Evolutionary conservation across 2,888 invertebrate genomes (phyloP).

Genomic region (Eumerus sabulonum): DNA sequence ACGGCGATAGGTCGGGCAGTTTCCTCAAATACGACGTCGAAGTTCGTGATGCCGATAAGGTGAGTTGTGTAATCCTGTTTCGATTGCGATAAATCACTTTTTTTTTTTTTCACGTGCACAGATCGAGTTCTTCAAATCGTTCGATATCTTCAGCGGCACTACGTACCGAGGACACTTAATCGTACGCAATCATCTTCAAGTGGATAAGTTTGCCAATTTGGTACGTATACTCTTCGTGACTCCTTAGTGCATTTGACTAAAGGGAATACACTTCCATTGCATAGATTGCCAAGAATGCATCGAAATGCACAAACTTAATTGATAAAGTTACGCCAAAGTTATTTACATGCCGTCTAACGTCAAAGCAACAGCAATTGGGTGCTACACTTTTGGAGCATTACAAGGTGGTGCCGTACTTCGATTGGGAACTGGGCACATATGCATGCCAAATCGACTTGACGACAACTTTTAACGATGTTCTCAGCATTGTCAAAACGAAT

Average conservation of each 20-base stretch:
- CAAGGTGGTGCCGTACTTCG: constrained; percentile 75
- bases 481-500: constrained; percentile 75
- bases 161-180: constrained; percentile 76
- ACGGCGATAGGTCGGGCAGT: constrained; percentile 75
- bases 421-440: constrained; percentile 74
- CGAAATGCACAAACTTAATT: constrained; percentile 75
- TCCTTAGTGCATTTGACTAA: constrained; percentile 1
- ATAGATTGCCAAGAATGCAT: constrained; percentile 77
- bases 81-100: constrained; percentile 15
- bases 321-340: constrained; percentile 73
- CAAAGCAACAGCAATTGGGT: constrained; percentile 74
- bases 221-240: constrained; percentile 71
- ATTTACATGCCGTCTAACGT: constrained; percentile 75
- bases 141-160: constrained; percentile 78
- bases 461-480: constrained; percentile 74
- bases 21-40: constrained; percentile 78
- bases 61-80: constrained; percentile 66
- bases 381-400: constrained; percentile 74
- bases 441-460: constrained; percentile 76
- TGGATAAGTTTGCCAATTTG: constrained; percentile 78
- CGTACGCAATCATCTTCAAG: constrained; percentile 78
- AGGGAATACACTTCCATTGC: constrained; percentile 17
- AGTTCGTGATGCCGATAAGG: constrained; percentile 78
- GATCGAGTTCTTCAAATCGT: constrained; percentile 77
- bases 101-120: constrained; percentile 58